Conservation (phyloP, 2,888 invertebrate species). For the Camponotus fellah region DNA sequence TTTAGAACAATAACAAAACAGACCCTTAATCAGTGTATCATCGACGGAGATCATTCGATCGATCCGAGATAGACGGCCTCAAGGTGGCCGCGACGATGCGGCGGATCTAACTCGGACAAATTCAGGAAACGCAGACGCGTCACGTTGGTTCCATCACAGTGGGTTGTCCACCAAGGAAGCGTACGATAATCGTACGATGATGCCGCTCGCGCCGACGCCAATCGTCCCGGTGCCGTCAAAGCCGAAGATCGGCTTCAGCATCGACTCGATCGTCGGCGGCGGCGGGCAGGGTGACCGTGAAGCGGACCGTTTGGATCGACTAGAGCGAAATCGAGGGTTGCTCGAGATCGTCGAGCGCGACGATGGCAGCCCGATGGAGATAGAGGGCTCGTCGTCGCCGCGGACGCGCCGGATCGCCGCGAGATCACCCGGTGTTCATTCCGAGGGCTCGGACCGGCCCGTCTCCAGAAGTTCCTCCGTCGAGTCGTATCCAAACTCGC, state of each 20-base stretch:
- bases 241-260: constrained; percentile 97
- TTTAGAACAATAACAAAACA: background rate
- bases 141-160: constrained; percentile 52
- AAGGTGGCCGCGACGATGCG: constrained; percentile 61
- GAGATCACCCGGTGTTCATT: constrained; percentile 87
- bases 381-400: constrained; percentile 83
- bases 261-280: constrained; percentile 97
- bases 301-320: constrained; percentile 74
- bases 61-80: background rate
- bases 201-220: constrained; percentile 98
- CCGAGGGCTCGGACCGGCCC: constrained; percentile 86
- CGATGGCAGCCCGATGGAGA: constrained; percentile 81
- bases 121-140: constrained; percentile 8
- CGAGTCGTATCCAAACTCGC: constrained; percentile 83
- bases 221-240: constrained; percentile 96
- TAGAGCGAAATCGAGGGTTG: constrained; percentile 72
- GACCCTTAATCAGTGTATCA: background rate
- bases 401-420: constrained; percentile 75
- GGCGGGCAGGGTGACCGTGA: constrained; percentile 86
- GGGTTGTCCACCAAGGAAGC: constrained; percentile 66
- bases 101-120: constrained; percentile 63
- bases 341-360: constrained; percentile 81
- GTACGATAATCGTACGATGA: constrained; percentile 89
- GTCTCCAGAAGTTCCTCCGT: constrained; percentile 83
- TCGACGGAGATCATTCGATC: background rate